phyloP scores from a whole-genome alignment of 2,113 vertebrate genomes.

The Oncorhynchus clarkii region DNA sequence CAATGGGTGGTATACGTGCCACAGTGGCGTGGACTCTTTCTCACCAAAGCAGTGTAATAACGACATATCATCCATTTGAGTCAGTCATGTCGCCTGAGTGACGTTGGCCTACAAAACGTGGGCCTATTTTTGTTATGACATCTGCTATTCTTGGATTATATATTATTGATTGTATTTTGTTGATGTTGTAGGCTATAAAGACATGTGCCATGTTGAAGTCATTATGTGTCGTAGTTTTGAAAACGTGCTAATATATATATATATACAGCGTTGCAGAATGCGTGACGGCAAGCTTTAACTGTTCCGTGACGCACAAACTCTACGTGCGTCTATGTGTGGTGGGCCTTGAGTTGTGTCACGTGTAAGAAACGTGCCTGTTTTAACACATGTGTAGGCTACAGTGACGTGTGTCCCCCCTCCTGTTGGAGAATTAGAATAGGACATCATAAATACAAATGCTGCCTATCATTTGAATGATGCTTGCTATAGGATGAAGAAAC shows the following conservation, averaged over 20 bases:
- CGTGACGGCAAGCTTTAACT: slow-evolving; percentile 50
- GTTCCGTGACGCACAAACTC: slow-evolving; percentile 45
- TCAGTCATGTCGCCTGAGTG: slow-evolving; percentile 3
- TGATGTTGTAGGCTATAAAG: slow-evolving; percentile 41
- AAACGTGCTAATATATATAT: slow-evolving; percentile 22
- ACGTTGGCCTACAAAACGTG: not conserved
- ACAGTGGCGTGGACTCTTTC: slow-evolving; percentile 69
- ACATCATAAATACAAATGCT: not conserved
- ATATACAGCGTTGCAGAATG: slow-evolving; percentile 38
- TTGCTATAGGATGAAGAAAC: slow-evolving; percentile 12
- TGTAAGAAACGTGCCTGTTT: slow-evolving; percentile 6
- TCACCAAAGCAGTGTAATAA: slow-evolving; percentile 66
- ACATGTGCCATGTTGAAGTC: slow-evolving; percentile 38
- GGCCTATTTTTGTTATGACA: slow-evolving; percentile 11
- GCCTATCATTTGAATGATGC: slow-evolving; percentile 16
- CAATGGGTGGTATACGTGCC: slow-evolving; percentile 78
- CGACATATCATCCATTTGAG: slow-evolving; percentile 61
- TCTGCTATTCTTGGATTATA: slow-evolving; percentile 20
- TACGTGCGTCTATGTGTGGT: not conserved
- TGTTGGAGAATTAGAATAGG: slow-evolving; percentile 7
- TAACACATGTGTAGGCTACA: not conserved
- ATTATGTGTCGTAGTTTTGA: slow-evolving; percentile 37
- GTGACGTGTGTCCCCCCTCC: not conserved
- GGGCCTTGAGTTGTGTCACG: not conserved
- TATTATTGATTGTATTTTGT: slow-evolving; percentile 46